These are phyloP conservation scores for Limnothrissa miodon DNA, from an alignment of 2,113 vertebrate species.

Conservation along the genomic window DNA sequence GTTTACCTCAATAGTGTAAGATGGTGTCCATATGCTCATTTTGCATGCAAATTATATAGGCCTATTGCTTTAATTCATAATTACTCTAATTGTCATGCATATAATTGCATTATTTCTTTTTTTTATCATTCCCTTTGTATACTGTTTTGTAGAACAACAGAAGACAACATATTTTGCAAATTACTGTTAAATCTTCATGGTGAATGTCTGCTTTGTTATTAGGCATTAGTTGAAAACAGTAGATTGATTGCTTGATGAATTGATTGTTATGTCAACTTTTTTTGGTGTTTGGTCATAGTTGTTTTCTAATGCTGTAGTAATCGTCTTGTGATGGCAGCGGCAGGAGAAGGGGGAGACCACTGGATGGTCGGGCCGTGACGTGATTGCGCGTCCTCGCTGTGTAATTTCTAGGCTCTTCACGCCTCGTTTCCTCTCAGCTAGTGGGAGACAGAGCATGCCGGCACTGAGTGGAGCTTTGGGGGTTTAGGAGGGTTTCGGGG, in stretches of 20 bases:
- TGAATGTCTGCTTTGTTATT: not conserved
- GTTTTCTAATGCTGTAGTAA: not conserved
- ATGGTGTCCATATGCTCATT: too few species aligned
- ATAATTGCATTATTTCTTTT: too few species aligned
- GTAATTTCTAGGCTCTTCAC: conserved; percentile 44
- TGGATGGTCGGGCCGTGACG: conserved; percentile 14
- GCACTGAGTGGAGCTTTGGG: conserved; percentile 35
- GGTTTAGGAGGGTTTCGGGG: not conserved
- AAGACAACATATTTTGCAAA: too few species aligned
- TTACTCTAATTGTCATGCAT: too few species aligned
- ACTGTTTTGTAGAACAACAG: too few species aligned
- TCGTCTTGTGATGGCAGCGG: not conserved
- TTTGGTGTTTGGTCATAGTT: not conserved
- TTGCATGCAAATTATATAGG: not conserved
- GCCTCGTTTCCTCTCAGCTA: conserved; percentile 47
- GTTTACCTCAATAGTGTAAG: not conserved
- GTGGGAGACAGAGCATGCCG: conserved; percentile 25
- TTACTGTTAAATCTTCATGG: too few species aligned
- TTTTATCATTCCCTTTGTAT: too few species aligned
- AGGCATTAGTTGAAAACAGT: not conserved
- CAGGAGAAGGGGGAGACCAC: not conserved
- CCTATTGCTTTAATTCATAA: too few species aligned
- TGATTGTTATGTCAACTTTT: too few species aligned
- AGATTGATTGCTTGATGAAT: too few species aligned
- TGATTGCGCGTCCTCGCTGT: conserved; percentile 22